Evolutionary conservation across 1,140 invertebrate species (phyloP), one percentile per base, ranked within the genome.

Genomic region (Dendroctonus valens): DNA sequence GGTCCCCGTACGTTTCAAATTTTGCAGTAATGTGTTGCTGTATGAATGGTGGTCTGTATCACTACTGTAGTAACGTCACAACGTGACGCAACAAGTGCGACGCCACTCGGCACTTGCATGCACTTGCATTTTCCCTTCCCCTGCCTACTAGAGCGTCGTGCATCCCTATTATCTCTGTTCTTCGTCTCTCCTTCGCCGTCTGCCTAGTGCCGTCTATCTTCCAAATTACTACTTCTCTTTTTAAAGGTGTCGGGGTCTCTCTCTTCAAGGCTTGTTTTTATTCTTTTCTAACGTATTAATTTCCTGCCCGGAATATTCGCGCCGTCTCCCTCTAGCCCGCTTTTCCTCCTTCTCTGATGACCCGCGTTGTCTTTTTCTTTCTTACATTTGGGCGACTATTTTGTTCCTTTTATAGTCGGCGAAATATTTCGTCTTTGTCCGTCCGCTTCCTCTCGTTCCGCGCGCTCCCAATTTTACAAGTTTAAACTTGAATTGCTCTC

Each of bases 81-180:
- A 68, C 73, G 73, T 76, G 77, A 78, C 74, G 76, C 77, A 78
- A 78, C 75, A 78, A 79, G 77, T 79, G 75, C 76, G 76, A 78
- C 76, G 74, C 76, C 75, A 74, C 70, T 70, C 75, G 76, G 74
- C 77, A 75, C 72, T 76, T 75, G 72, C 69, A 77, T 77, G 76
- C 75, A 77, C 75, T 77, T 77, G 75, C 75, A 77, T 75, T 77
- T 75, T 73, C 75, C 75, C 74, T 75, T 70, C 70, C 70, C 72
- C 65, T 65, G 67, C 71, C 64, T 64, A 65, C 67, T 68, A 67
- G 72, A 73, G 64, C 74, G 69, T 41, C 67, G 74, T 73, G 71
- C 72, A 74, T 74, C 72, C 72, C 72, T 69, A 71, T 71, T 68
- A 69, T 72, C 68, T 70, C 58, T 69, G 69, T 49, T 72, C 72